These are phyloP conservation scores for Toxostoma redivivum DNA, from an alignment of 2,113 vertebrate genomes.

Conservation along the genomic window DNA sequence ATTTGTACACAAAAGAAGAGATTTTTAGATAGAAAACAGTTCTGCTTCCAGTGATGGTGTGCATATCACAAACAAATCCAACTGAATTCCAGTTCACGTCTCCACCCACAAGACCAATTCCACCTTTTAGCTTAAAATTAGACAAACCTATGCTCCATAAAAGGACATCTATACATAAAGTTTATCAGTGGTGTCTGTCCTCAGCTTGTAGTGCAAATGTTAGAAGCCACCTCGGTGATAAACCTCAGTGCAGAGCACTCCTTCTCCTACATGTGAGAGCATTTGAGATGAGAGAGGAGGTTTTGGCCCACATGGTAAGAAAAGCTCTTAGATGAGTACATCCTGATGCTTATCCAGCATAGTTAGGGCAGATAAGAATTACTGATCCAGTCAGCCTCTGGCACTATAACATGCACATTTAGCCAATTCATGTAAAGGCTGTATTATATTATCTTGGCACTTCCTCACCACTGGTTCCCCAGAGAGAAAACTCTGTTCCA, in stretches of 20 bases:
- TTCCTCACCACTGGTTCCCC: neutral
- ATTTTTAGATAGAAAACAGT: neutral
- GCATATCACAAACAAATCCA: neutral
- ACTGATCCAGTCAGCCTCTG: constrained; percentile 39
- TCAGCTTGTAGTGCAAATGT: neutral
- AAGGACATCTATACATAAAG: neutral
- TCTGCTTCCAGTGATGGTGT: neutral
- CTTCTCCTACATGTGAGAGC: neutral
- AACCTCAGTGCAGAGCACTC: neutral
- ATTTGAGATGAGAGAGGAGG: neutral
- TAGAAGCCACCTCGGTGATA: neutral
- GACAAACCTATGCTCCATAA: neutral
- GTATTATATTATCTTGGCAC: constrained; percentile 23
- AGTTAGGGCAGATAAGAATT: constrained; percentile 20
- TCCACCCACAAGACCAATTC: neutral
- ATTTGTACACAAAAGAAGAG: neutral
- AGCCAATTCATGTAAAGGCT: constrained; percentile 25
- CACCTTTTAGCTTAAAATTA: neutral
- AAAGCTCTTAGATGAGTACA: constrained; percentile 28
- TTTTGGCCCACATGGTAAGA: neutral
- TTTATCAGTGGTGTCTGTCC: neutral
- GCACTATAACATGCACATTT: neutral
- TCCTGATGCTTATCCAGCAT: constrained; percentile 18
- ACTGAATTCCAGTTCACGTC: neutral
- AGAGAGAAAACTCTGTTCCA: constrained; percentile 17